Evolutionary conservation across 92 coral and sea anemone genomes (phyloP).

Genomic region (Zoanthus solanderi): DNA sequence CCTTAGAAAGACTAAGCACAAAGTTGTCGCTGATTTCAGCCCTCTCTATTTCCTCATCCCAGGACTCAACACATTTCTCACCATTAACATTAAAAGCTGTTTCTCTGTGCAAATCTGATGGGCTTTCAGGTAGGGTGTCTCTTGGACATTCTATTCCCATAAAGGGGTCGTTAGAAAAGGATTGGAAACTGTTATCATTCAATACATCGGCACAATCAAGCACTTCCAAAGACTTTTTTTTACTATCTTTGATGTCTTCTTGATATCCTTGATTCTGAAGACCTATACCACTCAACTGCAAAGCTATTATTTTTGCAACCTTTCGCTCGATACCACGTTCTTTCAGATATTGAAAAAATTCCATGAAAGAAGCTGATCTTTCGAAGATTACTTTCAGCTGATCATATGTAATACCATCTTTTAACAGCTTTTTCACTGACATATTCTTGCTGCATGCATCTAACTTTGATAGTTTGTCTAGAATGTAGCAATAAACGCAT

Average conservation of each 20-base stretch:
- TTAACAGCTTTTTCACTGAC: conserved; percentile 72
- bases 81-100: conserved; percentile 29
- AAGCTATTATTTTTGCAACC: conserved; percentile 81
- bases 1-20: conserved; percentile 29
- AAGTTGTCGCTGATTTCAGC: conserved; percentile 27
- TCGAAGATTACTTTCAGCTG: conserved; percentile 79
- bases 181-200: background rate
- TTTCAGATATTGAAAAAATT: conserved; percentile 82
- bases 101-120: conserved; percentile 8
- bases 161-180: background rate
- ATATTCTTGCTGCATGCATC: conserved; percentile 91
- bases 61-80: conserved; percentile 38
- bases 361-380: conserved; percentile 91
- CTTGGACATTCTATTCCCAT: background rate
- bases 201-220: background rate
- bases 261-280: conserved; percentile 80
- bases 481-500: background rate
- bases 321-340: conserved; percentile 88
- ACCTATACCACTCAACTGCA: conserved; percentile 87
- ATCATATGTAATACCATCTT: conserved; percentile 86
- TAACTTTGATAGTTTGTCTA: conserved; percentile 81
- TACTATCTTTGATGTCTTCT: background rate
- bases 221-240: conserved; percentile 36
- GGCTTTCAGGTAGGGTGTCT: background rate
- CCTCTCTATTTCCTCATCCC: conserved; percentile 56